These are phyloP conservation scores for Platygyra sinensis DNA, from an alignment of 64 coral and sea anemone genomes.

Conservation along the genomic window DNA sequence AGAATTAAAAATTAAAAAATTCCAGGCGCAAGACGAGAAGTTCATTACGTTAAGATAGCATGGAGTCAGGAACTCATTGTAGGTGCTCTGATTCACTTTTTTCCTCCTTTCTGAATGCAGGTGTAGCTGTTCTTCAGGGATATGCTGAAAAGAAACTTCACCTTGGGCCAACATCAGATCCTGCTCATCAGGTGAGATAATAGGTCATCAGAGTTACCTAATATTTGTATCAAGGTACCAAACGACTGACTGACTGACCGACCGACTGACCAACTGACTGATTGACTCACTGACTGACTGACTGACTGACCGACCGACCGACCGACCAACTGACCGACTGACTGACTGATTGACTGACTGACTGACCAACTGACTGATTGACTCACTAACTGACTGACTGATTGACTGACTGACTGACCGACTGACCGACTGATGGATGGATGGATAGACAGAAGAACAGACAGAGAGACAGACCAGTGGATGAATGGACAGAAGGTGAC, in stretches of 20 bases:
- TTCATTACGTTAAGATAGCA: no score
- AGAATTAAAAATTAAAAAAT: no score
- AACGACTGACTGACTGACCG: not conserved
- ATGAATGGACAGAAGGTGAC: no score
- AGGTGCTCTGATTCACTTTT: no score
- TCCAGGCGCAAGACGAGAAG: no score
- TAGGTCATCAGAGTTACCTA: not conserved
- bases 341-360: not conserved
- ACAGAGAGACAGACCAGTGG: not conserved
- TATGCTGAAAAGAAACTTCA: conserved; percentile 90
- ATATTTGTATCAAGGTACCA: not conserved
- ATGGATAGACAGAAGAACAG: not conserved
- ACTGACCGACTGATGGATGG: not conserved
- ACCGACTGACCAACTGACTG: not conserved
- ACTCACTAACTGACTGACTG: not conserved
- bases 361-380: not conserved
- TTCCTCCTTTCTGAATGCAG: conserved; percentile 10
- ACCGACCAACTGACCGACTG: not conserved
- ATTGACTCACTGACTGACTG: not conserved
- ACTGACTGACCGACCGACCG: not conserved
- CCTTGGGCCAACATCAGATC: conserved; percentile 71
- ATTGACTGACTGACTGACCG: not conserved
- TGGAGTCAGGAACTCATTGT: no score
- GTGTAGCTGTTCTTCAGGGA: conserved; percentile 79
- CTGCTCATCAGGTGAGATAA: conserved; percentile 75